These are phyloP conservation scores for Beris morrisii DNA, from an alignment of 2,888 invertebrate species.

Conservation along the genomic window DNA sequence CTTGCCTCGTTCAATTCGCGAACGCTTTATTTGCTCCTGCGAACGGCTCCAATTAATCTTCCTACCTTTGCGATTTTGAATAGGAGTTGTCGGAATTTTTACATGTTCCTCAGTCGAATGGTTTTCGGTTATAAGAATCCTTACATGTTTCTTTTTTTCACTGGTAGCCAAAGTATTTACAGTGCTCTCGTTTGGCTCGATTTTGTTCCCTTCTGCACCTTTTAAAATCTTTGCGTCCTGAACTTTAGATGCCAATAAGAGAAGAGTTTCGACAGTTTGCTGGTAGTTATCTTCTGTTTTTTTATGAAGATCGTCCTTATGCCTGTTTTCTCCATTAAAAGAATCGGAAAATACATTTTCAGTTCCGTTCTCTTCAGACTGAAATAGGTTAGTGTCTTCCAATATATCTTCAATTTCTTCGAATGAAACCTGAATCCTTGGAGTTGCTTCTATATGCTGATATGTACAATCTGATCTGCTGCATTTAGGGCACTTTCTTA, in stretches of 20 bases:
- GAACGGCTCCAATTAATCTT: slow-evolving; percentile 16
- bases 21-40: background rate
- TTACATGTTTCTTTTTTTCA: slow-evolving; percentile 26
- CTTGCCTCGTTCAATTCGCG: slow-evolving; percentile 2
- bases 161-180: background rate
- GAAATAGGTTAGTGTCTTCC: background rate
- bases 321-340: background rate
- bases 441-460: background rate
- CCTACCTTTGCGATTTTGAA: slow-evolving; percentile 18
- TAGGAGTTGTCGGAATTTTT: slow-evolving; percentile 26
- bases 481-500: slow-evolving; percentile 11
- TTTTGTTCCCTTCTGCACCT: no score
- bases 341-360: background rate
- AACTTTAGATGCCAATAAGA: slow-evolving; percentile 1
- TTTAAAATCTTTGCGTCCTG: no score
- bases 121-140: background rate
- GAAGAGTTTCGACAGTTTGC: slow-evolving; percentile 4
- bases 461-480: slow-evolving; percentile 9
- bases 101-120: slow-evolving; percentile 4
- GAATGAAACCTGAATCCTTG: background rate
- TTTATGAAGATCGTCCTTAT: slow-evolving; percentile 13
- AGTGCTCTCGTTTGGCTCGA: no score
- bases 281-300: slow-evolving; percentile 2
- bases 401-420: slow-evolving; percentile 12
- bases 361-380: background rate